A percentile compares a stretch with the other conserved stretches of the same genome.
Conservation (phyloP, 2,888 invertebrate genomes). For the Phoronis australis region DNA sequence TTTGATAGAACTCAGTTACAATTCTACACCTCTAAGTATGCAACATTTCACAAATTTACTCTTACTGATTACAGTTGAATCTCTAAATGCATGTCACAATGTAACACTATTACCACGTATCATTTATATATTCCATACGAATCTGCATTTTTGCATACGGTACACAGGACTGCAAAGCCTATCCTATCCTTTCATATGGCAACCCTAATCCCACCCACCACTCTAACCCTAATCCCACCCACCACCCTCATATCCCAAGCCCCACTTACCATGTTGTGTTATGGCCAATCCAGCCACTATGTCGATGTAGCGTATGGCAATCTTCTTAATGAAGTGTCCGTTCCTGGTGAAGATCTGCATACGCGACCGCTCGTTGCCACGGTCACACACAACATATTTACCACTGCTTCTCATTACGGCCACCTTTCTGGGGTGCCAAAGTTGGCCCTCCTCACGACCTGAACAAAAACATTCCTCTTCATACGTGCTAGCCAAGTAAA, state of each 20-base stretch:
- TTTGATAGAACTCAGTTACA: too few species aligned
- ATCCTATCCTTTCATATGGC: too few species aligned
- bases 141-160: too few species aligned
- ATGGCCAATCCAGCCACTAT: slow-evolving; percentile 87
- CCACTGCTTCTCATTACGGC: slow-evolving; percentile 57
- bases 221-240: neutral
- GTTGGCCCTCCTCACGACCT: slow-evolving; percentile 78
- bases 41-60: too few species aligned
- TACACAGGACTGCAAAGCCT: too few species aligned
- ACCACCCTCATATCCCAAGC: neutral
- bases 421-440: slow-evolving; percentile 96
- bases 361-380: slow-evolving; percentile 90
- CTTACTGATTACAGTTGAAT: too few species aligned
- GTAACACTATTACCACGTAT: too few species aligned
- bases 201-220: too few species aligned
- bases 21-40: too few species aligned
- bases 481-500: too few species aligned
- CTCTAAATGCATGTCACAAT: too few species aligned
- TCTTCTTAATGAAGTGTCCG: slow-evolving; percentile 92
- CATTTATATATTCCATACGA: too few species aligned
- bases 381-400: slow-evolving; percentile 83
- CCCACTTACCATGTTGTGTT: slow-evolving; percentile 68
- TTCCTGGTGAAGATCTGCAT: slow-evolving; percentile 97
- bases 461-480: neutral
- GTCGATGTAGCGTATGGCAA: slow-evolving; percentile 63